Percentiles rank a stretch among this genome's conserved stretches.
These are phyloP conservation scores for Pristis pectinata DNA, from an alignment of 2,797 vertebrate genomes.

Conservation along the genomic window DNA sequence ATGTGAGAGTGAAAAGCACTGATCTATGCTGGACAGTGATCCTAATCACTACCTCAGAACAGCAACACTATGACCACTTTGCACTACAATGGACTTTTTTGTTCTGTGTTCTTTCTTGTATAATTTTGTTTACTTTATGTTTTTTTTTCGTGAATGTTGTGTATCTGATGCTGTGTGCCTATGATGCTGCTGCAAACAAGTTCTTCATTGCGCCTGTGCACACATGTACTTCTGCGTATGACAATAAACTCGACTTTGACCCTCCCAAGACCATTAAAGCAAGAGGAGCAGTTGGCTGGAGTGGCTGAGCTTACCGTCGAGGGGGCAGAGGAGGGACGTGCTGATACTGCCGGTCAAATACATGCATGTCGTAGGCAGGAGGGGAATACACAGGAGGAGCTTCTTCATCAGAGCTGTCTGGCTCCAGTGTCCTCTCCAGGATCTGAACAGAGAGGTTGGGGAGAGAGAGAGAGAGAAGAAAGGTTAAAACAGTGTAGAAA, in stretches of 20 bases:
- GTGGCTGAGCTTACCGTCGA: slow-evolving; percentile 63
- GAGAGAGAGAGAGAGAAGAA: neutral
- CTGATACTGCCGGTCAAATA: slow-evolving; percentile 70
- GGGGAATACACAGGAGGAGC: slow-evolving; percentile 91
- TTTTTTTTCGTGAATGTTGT: no score
- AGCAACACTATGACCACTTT: no score
- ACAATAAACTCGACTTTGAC: no score
- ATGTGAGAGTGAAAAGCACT: neutral
- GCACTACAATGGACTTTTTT: no score
- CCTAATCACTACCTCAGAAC: neutral
- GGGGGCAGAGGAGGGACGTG: slow-evolving; percentile 70
- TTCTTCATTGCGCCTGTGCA: no score
- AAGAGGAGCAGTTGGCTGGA: neutral
- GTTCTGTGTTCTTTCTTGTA: no score
- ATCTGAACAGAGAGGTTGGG: slow-evolving; percentile 59
- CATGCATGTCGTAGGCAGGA: slow-evolving; percentile 79
- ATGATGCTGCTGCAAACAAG: no score
- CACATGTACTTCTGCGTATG: no score
- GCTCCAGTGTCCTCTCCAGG: slow-evolving; percentile 86
- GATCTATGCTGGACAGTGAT: neutral
- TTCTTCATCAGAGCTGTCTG: slow-evolving; percentile 92
- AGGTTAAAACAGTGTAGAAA: slow-evolving; percentile 37
- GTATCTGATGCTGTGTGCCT: no score
- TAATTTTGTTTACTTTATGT: no score
- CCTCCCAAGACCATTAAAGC: no score